Evolutionary conservation across 2,888 invertebrate species (phyloP).

Genomic region (Neelides folsomi): DNA sequence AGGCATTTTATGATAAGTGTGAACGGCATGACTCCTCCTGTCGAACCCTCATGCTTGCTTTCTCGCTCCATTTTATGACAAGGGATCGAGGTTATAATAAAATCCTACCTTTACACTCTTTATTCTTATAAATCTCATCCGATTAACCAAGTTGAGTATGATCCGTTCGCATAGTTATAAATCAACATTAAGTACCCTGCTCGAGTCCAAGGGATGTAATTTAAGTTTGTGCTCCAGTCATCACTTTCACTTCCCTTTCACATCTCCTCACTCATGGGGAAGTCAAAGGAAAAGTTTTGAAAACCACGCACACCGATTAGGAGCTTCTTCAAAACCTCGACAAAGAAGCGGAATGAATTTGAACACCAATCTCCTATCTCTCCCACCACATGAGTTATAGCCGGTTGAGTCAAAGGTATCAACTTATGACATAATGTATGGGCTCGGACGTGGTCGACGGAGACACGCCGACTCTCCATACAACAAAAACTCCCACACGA

Average conservation of each 20-base stretch:
- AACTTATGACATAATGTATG: constrained; percentile 16
- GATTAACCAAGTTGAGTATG: too few species aligned
- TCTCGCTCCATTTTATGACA: too few species aligned
- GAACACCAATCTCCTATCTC: constrained; percentile 1
- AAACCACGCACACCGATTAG: background rate
- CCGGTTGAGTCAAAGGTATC: constrained; percentile 13
- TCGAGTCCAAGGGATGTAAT: constrained; percentile 1
- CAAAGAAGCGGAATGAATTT: background rate
- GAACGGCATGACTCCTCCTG: too few species aligned
- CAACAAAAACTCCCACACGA: too few species aligned
- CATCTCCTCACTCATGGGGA: background rate
- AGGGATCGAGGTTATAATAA: too few species aligned
- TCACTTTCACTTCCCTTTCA: constrained; percentile 2
- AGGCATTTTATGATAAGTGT: too few species aligned
- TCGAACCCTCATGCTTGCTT: too few species aligned
- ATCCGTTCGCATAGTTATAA: background rate
- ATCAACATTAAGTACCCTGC: constrained; percentile 6
- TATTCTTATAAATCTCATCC: too few species aligned
- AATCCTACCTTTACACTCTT: too few species aligned
- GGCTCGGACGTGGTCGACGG: background rate
- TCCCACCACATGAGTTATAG: constrained; percentile 12
- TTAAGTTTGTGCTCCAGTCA: constrained; percentile 6
- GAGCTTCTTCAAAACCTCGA: background rate
- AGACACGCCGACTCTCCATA: too few species aligned
- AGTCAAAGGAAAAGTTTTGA: background rate